Evolutionary conservation across 2,888 invertebrate species (phyloP), one percentile per base, ranked within the genome.

Genomic region (Ischnura elegans): DNA sequence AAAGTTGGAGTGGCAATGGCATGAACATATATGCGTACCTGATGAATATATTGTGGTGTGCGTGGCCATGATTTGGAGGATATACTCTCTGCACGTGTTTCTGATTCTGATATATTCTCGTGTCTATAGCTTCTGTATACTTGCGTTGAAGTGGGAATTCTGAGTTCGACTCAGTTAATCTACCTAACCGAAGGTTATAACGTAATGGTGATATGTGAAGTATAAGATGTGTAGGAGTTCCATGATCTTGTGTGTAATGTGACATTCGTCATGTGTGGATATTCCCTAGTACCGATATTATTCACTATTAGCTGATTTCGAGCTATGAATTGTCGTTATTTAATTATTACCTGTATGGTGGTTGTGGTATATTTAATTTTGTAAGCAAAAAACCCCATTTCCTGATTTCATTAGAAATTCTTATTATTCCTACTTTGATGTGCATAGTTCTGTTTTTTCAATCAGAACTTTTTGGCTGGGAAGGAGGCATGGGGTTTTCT

Each of bases 1-100:
- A 43, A 76, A 66, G 66, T 90, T 55, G 90, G 90, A 90, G 90
- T 90, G 61, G 61, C 86, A 36, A 45, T 42, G 90, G 90, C 90
- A 43, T 76, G 10, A 29, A n/a, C n/a, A 29, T 76, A 29, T 1
- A 13, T 29, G 8, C 36, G 10, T 3, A 6, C 36, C 16, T 76
- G 76, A 2, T 2, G 36, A 25, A 10, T 76, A n/a, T n/a, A n/a
- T 76, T 3, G 3, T 76, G 76, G 16, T 4, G 8, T 29, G 36
- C 29, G 29, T 76, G 5, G 36, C 76, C 36, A 36, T 76, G 36
- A 76, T 10, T 36, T 36, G 1, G 13, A 4, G 76, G 3, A 13
- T 76, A 10, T 76, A 13, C 6, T 5, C 16, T 8, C 29, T 76
- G 36, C n/a, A 16, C 19, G 13, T 19, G 19, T 51, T n/a, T n/a